Base-by-base conservation (phyloP, 2,797 vertebrate genomes). In the Coregonus suidteri region DNA sequence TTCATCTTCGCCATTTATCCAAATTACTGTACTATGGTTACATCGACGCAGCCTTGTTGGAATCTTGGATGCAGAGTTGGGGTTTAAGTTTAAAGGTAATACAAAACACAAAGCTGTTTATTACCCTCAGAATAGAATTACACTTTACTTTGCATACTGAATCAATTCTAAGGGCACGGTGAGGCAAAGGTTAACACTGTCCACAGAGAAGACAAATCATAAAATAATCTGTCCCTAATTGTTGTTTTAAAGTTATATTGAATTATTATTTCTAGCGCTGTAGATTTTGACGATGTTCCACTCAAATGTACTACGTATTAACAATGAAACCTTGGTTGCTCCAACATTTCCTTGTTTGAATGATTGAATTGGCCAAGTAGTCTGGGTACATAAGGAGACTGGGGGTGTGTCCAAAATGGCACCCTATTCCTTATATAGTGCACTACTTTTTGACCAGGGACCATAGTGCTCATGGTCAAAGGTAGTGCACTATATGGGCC, bases 1-100 rank as follows among this genome's bases (percentile, higher is more conserved):
- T 91, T 92, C 87, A 93, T 93, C 91, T 93, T 84, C 76, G 34
- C 82, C 87, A 70, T 91, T 93, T 91, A 91, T 89, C 88, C 88
- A 91, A 92, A 90, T 92, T 88, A 87, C 91, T 85, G 84, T 85
- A 74, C 91, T 87, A 88, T 81, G 86, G 89, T 85, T 87, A 77
- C 89, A 83, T 79, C 90, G 89, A 92, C 83, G 82, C 74, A 89
- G 89, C 81, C 83, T 53, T 86, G 84, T 71, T 81, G 90, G 87
- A 91, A 91, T 91, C 84, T 87, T 88, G 83, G 84, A 90, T 78
- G 75, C 83, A 20, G 79, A 75, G 78, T 84, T 76, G 64, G 85
- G 80, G 86, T 91, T 91, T 81, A 82, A 77, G 77, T 88, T 86
- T 84, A 88, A 89, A 85, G 76, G 66, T 70, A 81, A 65, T 31